Evolutionary conservation across 2,888 invertebrate species (phyloP), one percentile per base, ranked within the genome.

Genomic region (Tinea trinotella): DNA sequence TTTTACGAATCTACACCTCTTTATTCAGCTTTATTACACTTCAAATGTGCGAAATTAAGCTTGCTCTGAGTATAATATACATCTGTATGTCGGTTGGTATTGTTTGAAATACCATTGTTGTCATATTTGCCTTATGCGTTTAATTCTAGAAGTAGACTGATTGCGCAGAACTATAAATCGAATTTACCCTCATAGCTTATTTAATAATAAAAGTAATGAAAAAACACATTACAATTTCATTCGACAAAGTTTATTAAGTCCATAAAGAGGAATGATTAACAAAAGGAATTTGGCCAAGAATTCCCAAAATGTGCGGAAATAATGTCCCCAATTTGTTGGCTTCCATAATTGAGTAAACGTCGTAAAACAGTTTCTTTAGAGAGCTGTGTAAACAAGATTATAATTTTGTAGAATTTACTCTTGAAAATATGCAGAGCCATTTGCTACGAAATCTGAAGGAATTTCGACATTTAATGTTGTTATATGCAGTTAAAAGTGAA

Each of bases 1-100:
- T 80, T 74, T 78, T 76, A 77, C 69, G 71, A 74, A 68, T 68
- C 69, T 69, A 66, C 63, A 62, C n/a, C 50, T n/a, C 50, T 50
- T 46, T 46, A 46, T 46, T 50, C 50, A 50, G 50, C 24, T 50
- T 50, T 50, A 50, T 50, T 50, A 50, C 50, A 50, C 24, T 50
- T 50, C 15, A 46, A 46, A 46, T 46, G 19, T 18, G 46, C 46
- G n/a, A 46, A 44, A 19, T 46, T 19, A 46, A 19, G 40, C 46
- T 46, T 19, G 46, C 15, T 12, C 13, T 15, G 15, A 40, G 13
- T 7, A n/a, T n/a, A 30, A 30, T 30, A 30, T 4, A 30, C 9
- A 2, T 30, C n/a, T 30, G 30, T 30, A 30, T 30, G n/a, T 7
- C 7, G 22, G n/a, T n/a, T n/a, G n/a, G n/a, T 22, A 5, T 22